These are phyloP conservation scores for Drosophila virilis DNA, from an alignment of 1,140 invertebrate genomes.

Conservation along the genomic window DNA sequence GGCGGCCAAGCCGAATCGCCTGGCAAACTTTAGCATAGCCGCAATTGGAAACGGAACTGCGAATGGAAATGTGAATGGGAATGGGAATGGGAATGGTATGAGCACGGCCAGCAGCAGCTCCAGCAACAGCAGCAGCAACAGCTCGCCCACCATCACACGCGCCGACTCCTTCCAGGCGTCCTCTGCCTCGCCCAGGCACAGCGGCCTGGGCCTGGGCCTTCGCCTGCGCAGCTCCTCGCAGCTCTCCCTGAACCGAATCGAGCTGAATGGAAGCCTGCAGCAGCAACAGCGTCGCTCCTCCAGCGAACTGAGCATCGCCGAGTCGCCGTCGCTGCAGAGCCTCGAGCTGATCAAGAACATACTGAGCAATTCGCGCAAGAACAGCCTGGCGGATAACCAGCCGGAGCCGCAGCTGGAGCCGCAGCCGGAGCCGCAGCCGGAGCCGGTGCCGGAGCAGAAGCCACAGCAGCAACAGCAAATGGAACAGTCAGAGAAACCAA, in stretches of 20 bases:
- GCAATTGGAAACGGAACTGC: slow-evolving; percentile 24
- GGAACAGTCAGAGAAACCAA: slow-evolving; percentile 50
- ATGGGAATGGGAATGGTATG: slow-evolving; percentile 6
- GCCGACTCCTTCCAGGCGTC: slow-evolving; percentile 76
- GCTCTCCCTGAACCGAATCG: slow-evolving; percentile 65
- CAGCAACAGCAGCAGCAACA: slow-evolving; percentile 15
- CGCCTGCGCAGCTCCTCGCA: slow-evolving; percentile 72
- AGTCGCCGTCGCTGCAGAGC: slow-evolving; percentile 79
- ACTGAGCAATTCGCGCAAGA: slow-evolving; percentile 74
- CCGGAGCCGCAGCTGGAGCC: background rate
- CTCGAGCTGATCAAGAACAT: slow-evolving; percentile 81
- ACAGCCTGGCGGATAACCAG: slow-evolving; percentile 59
- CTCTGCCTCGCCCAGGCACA: slow-evolving; percentile 2
- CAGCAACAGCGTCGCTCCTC: slow-evolving; percentile 71
- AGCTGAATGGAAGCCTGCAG: slow-evolving; percentile 31
- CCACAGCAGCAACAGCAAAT: slow-evolving; percentile 10
- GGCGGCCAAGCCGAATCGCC: slow-evolving; percentile 71
- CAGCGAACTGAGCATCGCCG: slow-evolving; percentile 82
- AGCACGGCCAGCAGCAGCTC: slow-evolving; percentile 9
- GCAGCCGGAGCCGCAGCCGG: background rate
- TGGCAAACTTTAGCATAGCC: slow-evolving; percentile 77
- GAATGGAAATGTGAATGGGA: background rate
- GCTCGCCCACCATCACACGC: slow-evolving; percentile 29
- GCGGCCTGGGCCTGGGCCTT: slow-evolving; percentile 3
- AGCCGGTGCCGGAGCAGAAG: slow-evolving; percentile 5